A percentile compares a stretch with the other conserved stretches of the same genome.
These are phyloP conservation scores for Stigmatopora argus DNA, from an alignment of 2,113 vertebrate species.

Conservation along the genomic window DNA sequence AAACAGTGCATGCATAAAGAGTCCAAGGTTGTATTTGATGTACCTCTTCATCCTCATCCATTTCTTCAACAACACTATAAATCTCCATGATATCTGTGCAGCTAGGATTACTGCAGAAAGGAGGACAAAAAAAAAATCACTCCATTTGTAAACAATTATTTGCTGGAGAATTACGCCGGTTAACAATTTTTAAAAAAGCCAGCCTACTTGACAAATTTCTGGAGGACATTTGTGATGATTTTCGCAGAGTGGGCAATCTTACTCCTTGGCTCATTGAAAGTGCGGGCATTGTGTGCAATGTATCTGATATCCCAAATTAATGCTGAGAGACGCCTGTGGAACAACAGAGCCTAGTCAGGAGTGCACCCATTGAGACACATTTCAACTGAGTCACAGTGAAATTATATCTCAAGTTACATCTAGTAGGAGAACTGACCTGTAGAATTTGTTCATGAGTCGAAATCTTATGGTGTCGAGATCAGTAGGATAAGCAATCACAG, in stretches of 20 bases:
- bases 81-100: constrained; percentile 87
- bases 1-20: background rate
- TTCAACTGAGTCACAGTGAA: background rate
- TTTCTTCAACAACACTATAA: constrained; percentile 80
- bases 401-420: background rate
- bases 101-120: constrained; percentile 77
- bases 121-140: constrained; percentile 9
- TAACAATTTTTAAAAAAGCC: background rate
- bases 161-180: background rate
- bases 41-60: constrained; percentile 84
- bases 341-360: constrained; percentile 1
- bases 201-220: constrained; percentile 88
- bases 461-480: constrained; percentile 88
- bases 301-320: constrained; percentile 92
- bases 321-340: constrained; percentile 84
- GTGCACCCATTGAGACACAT: background rate
- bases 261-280: constrained; percentile 95
- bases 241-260: constrained; percentile 89
- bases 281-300: constrained; percentile 89
- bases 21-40: background rate
- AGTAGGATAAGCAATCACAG: constrained; percentile 89
- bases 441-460: constrained; percentile 85
- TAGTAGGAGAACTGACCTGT: constrained; percentile 75
- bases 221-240: constrained; percentile 86
- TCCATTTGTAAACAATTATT: background rate